These are phyloP conservation scores for Ormyrus labotus DNA, from an alignment of 2,888 invertebrate genomes.

Conservation along the genomic window DNA sequence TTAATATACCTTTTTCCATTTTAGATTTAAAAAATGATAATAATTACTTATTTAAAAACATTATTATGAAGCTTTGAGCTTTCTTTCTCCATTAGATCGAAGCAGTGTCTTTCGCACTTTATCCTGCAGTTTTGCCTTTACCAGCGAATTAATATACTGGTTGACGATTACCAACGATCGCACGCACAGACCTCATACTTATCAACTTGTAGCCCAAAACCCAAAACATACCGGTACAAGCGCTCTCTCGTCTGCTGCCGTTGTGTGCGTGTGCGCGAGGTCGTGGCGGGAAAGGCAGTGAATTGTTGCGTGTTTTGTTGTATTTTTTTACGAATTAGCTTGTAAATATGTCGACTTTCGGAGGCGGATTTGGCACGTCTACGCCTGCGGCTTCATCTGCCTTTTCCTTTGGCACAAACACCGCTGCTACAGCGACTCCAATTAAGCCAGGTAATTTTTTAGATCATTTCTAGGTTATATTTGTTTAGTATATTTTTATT, in stretches of 20 bases:
- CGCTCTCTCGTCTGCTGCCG: background rate
- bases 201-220: too few relatives aligned
- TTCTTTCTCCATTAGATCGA: too few relatives aligned
- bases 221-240: too few relatives aligned
- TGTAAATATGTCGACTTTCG: constrained; percentile 69
- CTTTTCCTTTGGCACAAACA: constrained; percentile 74
- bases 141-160: too few relatives aligned
- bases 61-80: too few relatives aligned
- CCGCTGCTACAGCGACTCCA: constrained; percentile 71
- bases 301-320: constrained; percentile 17
- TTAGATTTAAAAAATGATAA: too few relatives aligned
- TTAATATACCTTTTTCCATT: too few relatives aligned
- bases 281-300: constrained; percentile 52
- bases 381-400: constrained; percentile 78
- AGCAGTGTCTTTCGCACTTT: too few relatives aligned
- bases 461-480: constrained; percentile 64
- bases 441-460: constrained; percentile 69
- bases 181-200: too few relatives aligned
- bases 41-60: too few relatives aligned
- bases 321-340: constrained; percentile 7
- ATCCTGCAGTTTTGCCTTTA: too few relatives aligned
- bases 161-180: too few relatives aligned
- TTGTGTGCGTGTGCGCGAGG: constrained; percentile 10
- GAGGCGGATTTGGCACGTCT: constrained; percentile 75
- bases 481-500: constrained; percentile 34